phyloP scores from a whole-genome alignment of 1,140 invertebrate genomes.

The Neodiprion pinetum region DNA sequence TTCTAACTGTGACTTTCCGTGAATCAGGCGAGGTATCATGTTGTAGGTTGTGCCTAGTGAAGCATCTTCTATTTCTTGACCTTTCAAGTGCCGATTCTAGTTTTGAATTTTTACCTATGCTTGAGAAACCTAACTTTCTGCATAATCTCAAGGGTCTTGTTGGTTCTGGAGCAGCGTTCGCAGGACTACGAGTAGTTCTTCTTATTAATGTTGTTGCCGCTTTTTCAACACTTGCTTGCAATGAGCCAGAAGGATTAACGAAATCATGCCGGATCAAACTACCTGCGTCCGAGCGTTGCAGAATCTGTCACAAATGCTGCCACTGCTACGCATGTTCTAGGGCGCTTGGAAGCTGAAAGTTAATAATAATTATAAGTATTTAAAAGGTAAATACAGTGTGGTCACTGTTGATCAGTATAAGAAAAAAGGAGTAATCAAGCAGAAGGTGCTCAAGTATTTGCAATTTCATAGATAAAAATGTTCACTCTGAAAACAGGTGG shows the following conservation, averaged over 20 bases:
- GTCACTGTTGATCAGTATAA: background rate
- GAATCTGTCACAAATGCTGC: constrained; percentile 28
- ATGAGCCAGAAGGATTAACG: constrained; percentile 24
- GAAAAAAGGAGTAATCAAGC: constrained; percentile 8
- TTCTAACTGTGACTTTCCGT: constrained; percentile 9
- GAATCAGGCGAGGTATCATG: background rate
- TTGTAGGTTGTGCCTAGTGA: constrained; percentile 27
- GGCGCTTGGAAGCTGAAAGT: background rate
- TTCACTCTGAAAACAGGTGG: background rate
- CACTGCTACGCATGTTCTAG: constrained; percentile 22
- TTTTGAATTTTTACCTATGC: constrained; percentile 33
- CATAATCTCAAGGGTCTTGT: constrained; percentile 30
- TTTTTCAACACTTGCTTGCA: constrained; percentile 33
- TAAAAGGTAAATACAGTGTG: no score
- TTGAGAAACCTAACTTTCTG: constrained; percentile 37
- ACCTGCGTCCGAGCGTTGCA: constrained; percentile 36
- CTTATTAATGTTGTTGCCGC: background rate
- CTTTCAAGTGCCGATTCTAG: constrained; percentile 22
- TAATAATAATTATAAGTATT: no score
- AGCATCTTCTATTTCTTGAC: constrained; percentile 22
- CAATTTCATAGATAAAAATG: no score
- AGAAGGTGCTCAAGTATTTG: background rate
- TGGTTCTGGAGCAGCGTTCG: constrained; percentile 22
- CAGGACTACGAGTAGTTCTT: constrained; percentile 26
- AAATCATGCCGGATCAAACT: constrained; percentile 32